phyloP scores from a whole-genome alignment of 2,113 vertebrate genomes.

The Acinonyx jubatus region DNA sequence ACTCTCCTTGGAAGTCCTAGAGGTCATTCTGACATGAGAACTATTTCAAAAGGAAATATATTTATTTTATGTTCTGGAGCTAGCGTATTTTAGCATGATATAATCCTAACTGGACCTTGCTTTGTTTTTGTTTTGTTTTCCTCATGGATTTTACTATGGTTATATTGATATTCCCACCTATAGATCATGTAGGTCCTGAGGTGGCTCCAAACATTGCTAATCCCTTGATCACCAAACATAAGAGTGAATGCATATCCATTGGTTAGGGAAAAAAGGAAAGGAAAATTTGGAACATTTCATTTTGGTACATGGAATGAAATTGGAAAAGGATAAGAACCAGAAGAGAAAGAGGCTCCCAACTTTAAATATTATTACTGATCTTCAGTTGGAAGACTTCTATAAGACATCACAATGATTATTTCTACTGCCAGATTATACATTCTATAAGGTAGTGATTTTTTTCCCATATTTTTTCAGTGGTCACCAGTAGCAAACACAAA shows the following conservation, averaged over 20 bases:
- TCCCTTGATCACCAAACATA: background rate
- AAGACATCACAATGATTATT: background rate
- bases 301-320: background rate
- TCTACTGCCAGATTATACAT: background rate
- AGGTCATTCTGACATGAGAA: background rate
- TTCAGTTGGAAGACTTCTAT: background rate
- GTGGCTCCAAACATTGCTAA: background rate
- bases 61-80: background rate
- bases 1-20: background rate
- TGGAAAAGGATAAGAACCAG: background rate
- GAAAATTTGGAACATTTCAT: background rate
- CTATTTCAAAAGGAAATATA: background rate
- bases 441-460: background rate
- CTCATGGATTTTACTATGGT: background rate
- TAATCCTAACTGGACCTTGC: background rate
- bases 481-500: background rate
- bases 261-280: background rate
- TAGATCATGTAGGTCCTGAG: background rate
- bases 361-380: background rate
- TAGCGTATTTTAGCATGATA: background rate
- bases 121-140: background rate
- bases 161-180: background rate
- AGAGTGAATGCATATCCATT: accelerated
- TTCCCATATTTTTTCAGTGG: background rate
- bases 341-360: background rate